Evolutionary conservation across 2,113 vertebrate genomes (phyloP), one percentile per base, ranked within the genome.

Genomic region (Calyptommatus sinebrachiatus): DNA sequence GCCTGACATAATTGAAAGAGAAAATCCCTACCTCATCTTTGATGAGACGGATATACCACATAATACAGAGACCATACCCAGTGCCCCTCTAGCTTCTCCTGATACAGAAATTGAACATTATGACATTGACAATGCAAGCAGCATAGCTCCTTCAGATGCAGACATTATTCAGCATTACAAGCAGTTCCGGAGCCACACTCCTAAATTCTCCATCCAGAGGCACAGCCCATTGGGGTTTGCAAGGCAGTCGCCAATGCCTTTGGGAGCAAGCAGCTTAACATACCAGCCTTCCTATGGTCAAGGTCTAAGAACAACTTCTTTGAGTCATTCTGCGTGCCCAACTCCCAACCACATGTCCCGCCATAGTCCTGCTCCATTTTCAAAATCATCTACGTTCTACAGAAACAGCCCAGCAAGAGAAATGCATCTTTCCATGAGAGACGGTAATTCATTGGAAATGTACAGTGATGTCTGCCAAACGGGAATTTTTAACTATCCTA

Each of bases 161-260:
- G 98, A 99, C 90, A 98, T 99, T 89, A 95, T 99, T 83, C 98
- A 99, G 85, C 98, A 99, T 91, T 99, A 99, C 91, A 97, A 97
- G 84, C 98, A 99, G 88, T 99, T 99, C 90, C 96, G 98, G 18
- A 99, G 97, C 91, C 98, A 98, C 92, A 97, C 98, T 0, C 98
- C 98, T 65, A 99, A 99, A 90, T 99, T 99, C 86, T 98, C 97
- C 82, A 98, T 99, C 90, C 98, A 99, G 94, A 95, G 98, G 79
- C 98, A 98, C 92, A 99, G 98, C 85, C 98, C 98, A 0, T 93
- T 99, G 77, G 98, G 98, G 60, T 99, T 99, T 0, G 98, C 98
- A 0, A 92, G 98, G 22, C 98, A 99, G 91, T 99, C 98, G 0
- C 98, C 98, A 3, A 88, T 99, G 86, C 97, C 98, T 2, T 87